Conservation (phyloP, 2,113 vertebrate genomes). For the Brachyhypopomus occidentalis region DNA sequence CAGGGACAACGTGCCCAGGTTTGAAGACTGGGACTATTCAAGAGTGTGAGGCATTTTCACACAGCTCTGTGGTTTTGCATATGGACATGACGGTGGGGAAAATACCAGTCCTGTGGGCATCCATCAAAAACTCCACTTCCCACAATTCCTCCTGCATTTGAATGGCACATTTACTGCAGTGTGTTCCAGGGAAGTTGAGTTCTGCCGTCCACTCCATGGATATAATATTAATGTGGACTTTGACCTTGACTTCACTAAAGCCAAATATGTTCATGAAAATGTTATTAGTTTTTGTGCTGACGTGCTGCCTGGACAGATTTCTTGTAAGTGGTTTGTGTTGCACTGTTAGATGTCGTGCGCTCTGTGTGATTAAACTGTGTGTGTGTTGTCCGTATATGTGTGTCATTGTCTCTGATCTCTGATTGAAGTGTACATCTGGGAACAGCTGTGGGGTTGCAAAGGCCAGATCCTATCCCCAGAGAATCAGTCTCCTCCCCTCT, state of each 20-base stretch:
- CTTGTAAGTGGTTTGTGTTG: not conserved
- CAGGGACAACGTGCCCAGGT: slow-evolving; percentile 31
- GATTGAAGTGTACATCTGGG: slow-evolving; percentile 23
- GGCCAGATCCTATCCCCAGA: slow-evolving; percentile 8
- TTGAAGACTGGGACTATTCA: slow-evolving; percentile 10
- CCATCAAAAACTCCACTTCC: not conserved
- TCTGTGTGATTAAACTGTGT: not conserved
- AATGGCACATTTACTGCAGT: not conserved
- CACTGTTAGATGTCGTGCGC: not conserved
- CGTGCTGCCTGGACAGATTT: not conserved
- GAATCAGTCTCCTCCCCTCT: not conserved
- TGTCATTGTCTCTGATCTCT: slow-evolving; percentile 6
- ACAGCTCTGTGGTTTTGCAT: slow-evolving; percentile 24
- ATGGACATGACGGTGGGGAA: slow-evolving; percentile 37
- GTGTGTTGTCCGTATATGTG: not conserved
- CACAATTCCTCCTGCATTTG: not conserved
- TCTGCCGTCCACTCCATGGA: not conserved
- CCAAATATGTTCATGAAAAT: too few relatives aligned
- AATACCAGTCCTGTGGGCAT: slow-evolving; percentile 5
- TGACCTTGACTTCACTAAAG: too few relatives aligned
- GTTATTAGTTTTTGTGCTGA: too few relatives aligned
- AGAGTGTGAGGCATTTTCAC: not conserved
- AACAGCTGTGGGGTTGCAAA: slow-evolving; percentile 26
- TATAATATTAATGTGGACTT: not conserved
- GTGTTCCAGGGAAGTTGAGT: not conserved